A percentile compares a stretch with the other conserved stretches of the same genome.
Evolutionary conservation across 2,797 vertebrate genomes (phyloP).

Genomic region (Sebastes kiyomatsui): DNA sequence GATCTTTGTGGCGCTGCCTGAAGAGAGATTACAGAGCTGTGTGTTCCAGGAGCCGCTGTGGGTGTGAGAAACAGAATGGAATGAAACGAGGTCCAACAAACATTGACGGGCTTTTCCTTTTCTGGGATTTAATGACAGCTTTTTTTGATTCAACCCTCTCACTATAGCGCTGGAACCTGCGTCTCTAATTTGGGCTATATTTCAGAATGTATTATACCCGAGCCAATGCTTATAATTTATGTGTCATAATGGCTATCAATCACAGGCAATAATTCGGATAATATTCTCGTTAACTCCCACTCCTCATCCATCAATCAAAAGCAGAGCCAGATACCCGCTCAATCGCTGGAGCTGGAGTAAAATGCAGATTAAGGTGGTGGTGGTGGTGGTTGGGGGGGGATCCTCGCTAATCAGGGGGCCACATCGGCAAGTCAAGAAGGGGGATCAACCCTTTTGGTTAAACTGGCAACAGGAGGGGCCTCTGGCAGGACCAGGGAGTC

Average conservation of each 20-base stretch:
- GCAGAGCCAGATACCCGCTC: constrained; percentile 58
- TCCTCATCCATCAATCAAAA: constrained; percentile 72
- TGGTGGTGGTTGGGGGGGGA: neutral
- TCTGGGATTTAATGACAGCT: constrained; percentile 54
- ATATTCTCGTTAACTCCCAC: constrained; percentile 75
- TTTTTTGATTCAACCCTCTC: constrained; percentile 41
- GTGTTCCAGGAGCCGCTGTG: constrained; percentile 66
- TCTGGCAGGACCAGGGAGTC: constrained; percentile 22
- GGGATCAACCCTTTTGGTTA: constrained; percentile 52
- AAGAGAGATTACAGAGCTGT: constrained; percentile 70
- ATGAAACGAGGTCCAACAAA: constrained; percentile 64
- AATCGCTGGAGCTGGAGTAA: constrained; percentile 36
- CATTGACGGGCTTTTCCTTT: constrained; percentile 49
- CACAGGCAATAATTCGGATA: constrained; percentile 72
- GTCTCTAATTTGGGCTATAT: constrained; percentile 56
- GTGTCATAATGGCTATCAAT: constrained; percentile 74
- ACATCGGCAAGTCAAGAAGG: constrained; percentile 35
- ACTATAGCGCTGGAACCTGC: constrained; percentile 49
- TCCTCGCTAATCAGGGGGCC: constrained; percentile 46
- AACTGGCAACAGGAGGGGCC: constrained; percentile 8
- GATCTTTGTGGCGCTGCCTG: constrained; percentile 67
- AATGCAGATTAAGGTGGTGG: constrained; percentile 60
- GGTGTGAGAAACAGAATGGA: constrained; percentile 72
- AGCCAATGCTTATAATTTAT: constrained; percentile 71
- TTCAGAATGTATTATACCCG: constrained; percentile 60